phyloP scores from a whole-genome alignment of 2,797 vertebrate species.

The Trichosurus vulpecula region DNA sequence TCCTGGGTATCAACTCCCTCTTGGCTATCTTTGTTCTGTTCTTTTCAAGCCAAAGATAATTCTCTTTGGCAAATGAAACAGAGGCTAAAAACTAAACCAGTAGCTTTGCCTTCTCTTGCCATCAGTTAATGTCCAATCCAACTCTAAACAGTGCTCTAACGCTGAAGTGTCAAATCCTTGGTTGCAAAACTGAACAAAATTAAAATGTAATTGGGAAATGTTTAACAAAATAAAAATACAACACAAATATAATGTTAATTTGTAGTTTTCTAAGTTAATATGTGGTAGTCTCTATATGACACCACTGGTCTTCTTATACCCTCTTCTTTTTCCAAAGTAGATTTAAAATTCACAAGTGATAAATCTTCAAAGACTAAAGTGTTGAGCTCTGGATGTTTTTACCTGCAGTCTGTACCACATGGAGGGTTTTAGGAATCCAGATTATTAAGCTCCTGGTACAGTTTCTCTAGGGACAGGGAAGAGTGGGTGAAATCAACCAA shows the following conservation, averaged over 20 bases:
- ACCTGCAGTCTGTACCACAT: too few relatives aligned
- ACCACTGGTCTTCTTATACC: background rate
- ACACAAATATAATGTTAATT: background rate
- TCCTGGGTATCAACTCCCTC: background rate
- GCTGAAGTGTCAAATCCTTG: background rate
- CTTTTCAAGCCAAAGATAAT: background rate
- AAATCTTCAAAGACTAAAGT: too few relatives aligned
- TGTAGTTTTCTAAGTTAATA: background rate
- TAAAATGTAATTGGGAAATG: background rate
- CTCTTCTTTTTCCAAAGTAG: background rate
- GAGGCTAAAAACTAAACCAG: background rate
- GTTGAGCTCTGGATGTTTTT: too few relatives aligned
- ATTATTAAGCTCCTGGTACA: too few relatives aligned
- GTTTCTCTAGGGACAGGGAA: too few relatives aligned
- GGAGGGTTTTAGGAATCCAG: too few relatives aligned
- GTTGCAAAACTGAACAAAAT: background rate
- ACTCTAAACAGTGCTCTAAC: background rate
- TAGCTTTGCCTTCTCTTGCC: background rate
- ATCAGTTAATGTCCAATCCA: background rate
- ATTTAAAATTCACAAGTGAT: too few relatives aligned
- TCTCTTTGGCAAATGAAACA: background rate
- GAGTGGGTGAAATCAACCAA: too few relatives aligned
- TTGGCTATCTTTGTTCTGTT: background rate
- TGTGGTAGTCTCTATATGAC: background rate
- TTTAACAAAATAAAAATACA: background rate